A percentile compares a stretch with the other conserved stretches of the same genome.
Evolutionary conservation across 2,888 invertebrate species (phyloP).

Genomic region (Ganaspis brasiliensis): DNA sequence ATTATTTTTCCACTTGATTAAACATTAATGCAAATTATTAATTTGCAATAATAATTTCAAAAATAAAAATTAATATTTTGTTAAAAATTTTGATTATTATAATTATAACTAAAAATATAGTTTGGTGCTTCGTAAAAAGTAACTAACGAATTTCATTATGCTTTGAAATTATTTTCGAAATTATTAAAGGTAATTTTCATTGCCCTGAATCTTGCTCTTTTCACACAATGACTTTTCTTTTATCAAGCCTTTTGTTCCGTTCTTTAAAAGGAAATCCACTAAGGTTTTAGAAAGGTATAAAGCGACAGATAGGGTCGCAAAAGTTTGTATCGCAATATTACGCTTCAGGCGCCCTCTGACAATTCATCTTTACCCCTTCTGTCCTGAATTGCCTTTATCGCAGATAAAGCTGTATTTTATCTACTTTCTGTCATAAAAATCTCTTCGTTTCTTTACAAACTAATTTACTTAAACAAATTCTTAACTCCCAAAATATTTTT

Average conservation of each 20-base stretch:
- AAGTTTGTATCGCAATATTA: conserved; percentile 16
- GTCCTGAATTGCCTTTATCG: conserved; percentile 10
- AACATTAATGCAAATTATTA: no score
- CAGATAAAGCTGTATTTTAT: not conserved
- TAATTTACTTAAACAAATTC: not conserved
- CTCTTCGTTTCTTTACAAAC: not conserved
- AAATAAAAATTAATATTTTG: no score
- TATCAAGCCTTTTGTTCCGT: not conserved
- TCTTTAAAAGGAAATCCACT: not conserved
- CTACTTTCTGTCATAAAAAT: conserved; percentile 5
- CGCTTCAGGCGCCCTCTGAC: conserved; percentile 17
- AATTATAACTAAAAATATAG: no score
- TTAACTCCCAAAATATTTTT: no score
- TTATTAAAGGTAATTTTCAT: not conserved
- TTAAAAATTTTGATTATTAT: no score
- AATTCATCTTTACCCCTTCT: conserved; percentile 12
- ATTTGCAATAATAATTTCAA: no score
- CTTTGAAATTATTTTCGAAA: not conserved
- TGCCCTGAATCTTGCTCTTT: not conserved
- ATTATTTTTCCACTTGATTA: no score
- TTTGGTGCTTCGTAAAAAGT: no score
- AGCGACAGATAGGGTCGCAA: conserved; percentile 1
- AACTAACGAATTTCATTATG: not conserved
- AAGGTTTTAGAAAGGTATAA: not conserved
- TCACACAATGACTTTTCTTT: conserved; percentile 24